Evolutionary conservation across 1,140 invertebrate genomes (phyloP).

Genomic region (Conus ventricosus): DNA sequence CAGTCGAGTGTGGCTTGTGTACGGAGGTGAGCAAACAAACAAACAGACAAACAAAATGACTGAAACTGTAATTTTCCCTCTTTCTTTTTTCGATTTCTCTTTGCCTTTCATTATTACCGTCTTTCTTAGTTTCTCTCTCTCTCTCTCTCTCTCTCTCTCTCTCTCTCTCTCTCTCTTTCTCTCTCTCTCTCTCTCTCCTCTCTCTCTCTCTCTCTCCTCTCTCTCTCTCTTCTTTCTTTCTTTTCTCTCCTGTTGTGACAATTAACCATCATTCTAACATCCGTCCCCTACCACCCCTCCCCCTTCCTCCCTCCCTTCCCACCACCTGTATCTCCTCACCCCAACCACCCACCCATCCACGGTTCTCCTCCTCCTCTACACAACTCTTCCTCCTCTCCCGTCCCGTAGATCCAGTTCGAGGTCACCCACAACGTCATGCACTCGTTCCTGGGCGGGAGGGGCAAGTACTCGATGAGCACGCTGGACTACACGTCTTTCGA

Average conservation of each 20-base stretch:
- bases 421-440: constrained; percentile 48
- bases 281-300: no score
- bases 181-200: no score
- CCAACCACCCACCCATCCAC: neutral
- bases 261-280: no score
- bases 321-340: neutral
- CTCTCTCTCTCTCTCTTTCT: no score
- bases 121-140: no score
- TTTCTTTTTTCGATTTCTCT: neutral
- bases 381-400: neutral
- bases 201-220: no score
- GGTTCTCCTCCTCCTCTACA: neutral
- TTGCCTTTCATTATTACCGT: neutral
- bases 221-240: no score
- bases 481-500: constrained; percentile 51
- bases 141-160: no score
- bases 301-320: neutral
- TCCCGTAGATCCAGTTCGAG: neutral
- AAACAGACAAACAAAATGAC: no score
- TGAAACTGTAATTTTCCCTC: neutral
- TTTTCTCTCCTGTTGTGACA: no score
- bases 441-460: constrained; percentile 44
- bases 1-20: no score
- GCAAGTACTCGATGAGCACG: constrained; percentile 41
- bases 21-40: no score